Base-by-base conservation (phyloP, 30 jellyfish, hydroid and myxozoan species). In the Aurelia coerulea region DNA sequence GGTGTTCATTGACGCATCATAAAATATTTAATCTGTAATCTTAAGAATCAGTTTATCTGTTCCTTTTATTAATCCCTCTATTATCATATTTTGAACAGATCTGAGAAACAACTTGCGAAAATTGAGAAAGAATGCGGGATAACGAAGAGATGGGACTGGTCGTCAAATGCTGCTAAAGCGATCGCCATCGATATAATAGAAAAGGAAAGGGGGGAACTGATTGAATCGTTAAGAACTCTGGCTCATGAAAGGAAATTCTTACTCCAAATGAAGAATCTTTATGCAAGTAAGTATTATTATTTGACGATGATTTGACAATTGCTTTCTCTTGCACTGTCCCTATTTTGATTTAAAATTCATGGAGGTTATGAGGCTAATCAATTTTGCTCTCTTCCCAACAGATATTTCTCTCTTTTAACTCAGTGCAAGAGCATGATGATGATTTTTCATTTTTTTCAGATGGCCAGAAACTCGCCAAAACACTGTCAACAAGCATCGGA, bases 251-350 rank as follows among this genome's bases (percentile, higher is more conserved):
- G 76, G 11, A 65, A 65, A 10, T 65, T 65, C 11, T 65, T 65
- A 11, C 34, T 66, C 53, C 58, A 66, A 15, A 66, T 66, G 76
- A 66, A 66, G 5, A 66, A 15, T 5, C 76, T 66, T 17, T 66
- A 66, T 66, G 76, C 76, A 66, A 66, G 76, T 66, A 66, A 66
- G 76, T 66, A 33, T 29, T 50, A 66, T 2, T 15, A 15, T 5
- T 66, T 5, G 6, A 13, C 53, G 5, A 37, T 37, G 49, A 37
- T 4, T 4, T 37, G 29, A 23, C 29, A 23, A 37, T 4, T 37
- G 5, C 49, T 0, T 37, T 37, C 5, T 37, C 49, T 4, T 2
- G 5, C 3, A 37, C 49, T 37, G 49, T 37, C 5, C 29, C 29
- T 23, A 23, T 23, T 23, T 23, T 23, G 29, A 23, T 23, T 23